Evolutionary conservation across 2,888 invertebrate species (phyloP), one percentile per base, ranked within the genome.

Genomic region (Frankliniella fusca): DNA sequence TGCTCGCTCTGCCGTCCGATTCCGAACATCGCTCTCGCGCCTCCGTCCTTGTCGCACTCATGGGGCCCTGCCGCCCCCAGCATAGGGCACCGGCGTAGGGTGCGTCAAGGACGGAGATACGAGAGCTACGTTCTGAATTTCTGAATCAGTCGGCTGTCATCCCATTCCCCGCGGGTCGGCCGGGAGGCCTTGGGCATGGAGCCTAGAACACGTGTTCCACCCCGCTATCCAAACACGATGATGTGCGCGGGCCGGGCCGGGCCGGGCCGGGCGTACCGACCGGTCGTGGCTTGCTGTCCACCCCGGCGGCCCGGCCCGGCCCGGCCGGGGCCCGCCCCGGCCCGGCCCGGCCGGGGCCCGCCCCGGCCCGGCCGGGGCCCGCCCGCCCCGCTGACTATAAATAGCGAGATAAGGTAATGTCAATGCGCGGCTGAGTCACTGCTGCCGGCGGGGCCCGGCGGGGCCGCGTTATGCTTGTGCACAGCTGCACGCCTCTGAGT

Each of bases 361-460:
- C 18, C 20, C 18, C 54, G 54, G 15, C 5, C n/a, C n/a, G n/a
- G n/a, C n/a, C n/a, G n/a, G n/a, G n/a, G n/a, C n/a, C 54, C 18
- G 54, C 54, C 54, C 18, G 54, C 54, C 10, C 15, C 15, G 54
- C 18, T 0, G 54, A 15, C 27, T 76, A 76, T 76, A 76, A 23
- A 76, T 76, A 76, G 27, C 70, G 70, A 76, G 70, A 76, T 76
- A 76, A 76, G 27, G 27, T 27, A 11, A 76, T 27, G 70, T 61
- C 61, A 61, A 61, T 61, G 61, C n/a, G 61, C 20, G 61, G 15
- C 18, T 76, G 70, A 76, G 27, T 76, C 70, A 76, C 27, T 3
- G 70, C 70, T 7, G n/a, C 5, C n/a, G 15, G n/a, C n/a, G n/a
- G n/a, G n/a, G n/a, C n/a, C 9, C 23, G n/a, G 9, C 23, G 1